Conservation (phyloP, 2,888 invertebrate species). For the Stictocephala bisonia region DNA sequence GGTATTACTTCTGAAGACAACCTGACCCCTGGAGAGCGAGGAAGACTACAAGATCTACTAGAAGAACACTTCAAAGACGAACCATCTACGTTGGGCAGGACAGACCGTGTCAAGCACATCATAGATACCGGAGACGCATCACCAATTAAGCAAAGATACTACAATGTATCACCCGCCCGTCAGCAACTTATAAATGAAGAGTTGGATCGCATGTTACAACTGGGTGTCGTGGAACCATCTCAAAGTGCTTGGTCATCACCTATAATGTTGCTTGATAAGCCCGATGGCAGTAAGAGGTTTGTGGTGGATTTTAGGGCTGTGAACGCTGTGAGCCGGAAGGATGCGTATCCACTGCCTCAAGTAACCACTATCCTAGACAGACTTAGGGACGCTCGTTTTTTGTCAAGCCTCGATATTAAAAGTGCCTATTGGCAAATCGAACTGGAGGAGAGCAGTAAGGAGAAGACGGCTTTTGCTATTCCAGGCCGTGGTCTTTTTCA, state of each 20-base stretch:
- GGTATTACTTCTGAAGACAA: no score
- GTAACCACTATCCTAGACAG: constrained; percentile 48
- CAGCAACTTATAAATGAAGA: constrained; percentile 51
- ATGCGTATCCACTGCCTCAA: constrained; percentile 53
- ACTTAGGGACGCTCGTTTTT: constrained; percentile 38
- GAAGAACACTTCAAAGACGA: no score
- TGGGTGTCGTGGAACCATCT: constrained; percentile 56
- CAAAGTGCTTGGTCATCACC: constrained; percentile 57
- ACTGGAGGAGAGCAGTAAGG: constrained; percentile 39
- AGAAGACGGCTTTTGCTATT: constrained; percentile 55
- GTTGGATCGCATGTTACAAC: constrained; percentile 55
- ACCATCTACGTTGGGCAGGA: constrained; percentile 14
- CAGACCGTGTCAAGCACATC: not conserved
- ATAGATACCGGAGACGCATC: constrained; percentile 38
- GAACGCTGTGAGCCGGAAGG: constrained; percentile 50
- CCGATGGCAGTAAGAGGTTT: constrained; percentile 50
- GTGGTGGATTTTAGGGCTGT: constrained; percentile 52
- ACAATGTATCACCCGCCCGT: constrained; percentile 37
- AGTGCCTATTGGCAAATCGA: constrained; percentile 54
- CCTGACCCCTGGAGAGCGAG: no score
- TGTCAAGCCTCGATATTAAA: constrained; percentile 49
- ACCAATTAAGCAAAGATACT: constrained; percentile 28
- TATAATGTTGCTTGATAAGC: constrained; percentile 55
- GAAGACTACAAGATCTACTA: no score
- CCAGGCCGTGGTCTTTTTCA: constrained; percentile 25